Conservation (phyloP, 2,888 invertebrate species). For the Parapristionchus giblindavisi region DNA sequence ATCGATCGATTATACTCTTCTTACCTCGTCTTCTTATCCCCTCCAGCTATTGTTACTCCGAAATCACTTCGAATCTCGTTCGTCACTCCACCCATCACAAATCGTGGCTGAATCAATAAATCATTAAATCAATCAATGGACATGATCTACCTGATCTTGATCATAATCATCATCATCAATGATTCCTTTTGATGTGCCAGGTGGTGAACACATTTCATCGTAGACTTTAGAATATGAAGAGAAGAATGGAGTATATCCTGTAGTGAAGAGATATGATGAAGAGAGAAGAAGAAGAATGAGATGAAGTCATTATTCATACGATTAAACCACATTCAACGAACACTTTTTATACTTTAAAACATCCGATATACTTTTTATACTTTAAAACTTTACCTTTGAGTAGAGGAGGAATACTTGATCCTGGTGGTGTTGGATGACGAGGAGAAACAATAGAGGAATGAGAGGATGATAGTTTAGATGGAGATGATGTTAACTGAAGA, state of each 20-base stretch:
- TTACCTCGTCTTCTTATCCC: neutral
- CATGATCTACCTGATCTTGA: too few species aligned
- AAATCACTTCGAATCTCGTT: neutral
- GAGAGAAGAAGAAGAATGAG: constrained; percentile 7
- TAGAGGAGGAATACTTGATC: constrained; percentile 14
- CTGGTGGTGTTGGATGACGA: constrained; percentile 1
- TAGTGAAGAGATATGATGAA: neutral
- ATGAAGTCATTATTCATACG: neutral
- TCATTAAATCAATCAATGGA: too few species aligned
- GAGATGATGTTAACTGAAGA: constrained; percentile 10
- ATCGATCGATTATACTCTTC: neutral
- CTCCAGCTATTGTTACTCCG: constrained; percentile 8
- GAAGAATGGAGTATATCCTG: constrained; percentile 57
- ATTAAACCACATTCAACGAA: neutral
- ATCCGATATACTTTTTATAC: too few species aligned
- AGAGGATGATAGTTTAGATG: constrained; percentile 12
- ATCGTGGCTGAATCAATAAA: neutral
- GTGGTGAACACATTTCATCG: constrained; percentile 55
- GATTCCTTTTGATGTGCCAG: constrained; percentile 23
- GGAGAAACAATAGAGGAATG: constrained; percentile 1
- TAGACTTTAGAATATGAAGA: constrained; percentile 52
- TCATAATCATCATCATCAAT: constrained; percentile 31
- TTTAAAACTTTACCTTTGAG: constrained; percentile 14
- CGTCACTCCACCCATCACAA: constrained; percentile 2
- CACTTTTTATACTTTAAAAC: neutral